Base-by-base conservation (phyloP, 2,797 vertebrate genomes). In the Poeciliopsis paucimaculata region DNA sequence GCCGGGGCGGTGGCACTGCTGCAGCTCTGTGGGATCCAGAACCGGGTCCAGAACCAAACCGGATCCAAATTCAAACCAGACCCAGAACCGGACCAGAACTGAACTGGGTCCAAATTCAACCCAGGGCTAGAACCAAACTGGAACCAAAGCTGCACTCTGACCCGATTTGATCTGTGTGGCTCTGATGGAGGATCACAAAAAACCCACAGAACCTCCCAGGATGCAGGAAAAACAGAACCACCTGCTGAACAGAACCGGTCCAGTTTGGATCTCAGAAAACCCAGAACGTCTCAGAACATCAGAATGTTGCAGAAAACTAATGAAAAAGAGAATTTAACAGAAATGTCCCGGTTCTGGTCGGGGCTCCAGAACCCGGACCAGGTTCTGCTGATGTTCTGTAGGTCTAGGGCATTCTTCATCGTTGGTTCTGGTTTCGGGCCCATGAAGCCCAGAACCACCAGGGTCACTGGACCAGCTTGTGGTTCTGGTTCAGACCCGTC, bases 41-140 rank as follows among this genome's bases (percentile, higher is more conserved):
- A 41, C 39, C 39, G 7, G 18, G 47, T 20, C 46, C 15, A 47
- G 46, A 18, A 0, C 5, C 16, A 1, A 47, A 16, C 46, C 4
- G 4, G 46, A 0, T 16, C 1, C 1, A 5, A 4, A 5, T 1
- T 4, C 15, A 1, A 47, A 16, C 46, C 1, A 1, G 15, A 1
- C 16, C 46, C 46, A 47, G 46, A 18, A 1, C 46, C 46, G 0
- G 5, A 16, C 4, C 15, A 46, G 45, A 46, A 15, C 45, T 13
- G 4, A 46, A 46, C 45, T 0, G 3, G 12, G 43, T 45, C 43
- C 41, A 12, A 11, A 45, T 2, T 11, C 43, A 12, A 12, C 12
- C 11, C 8, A 2, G 43, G 2, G 12, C 45, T 15, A 16, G 46
- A 5, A 5, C 46, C 46, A 1, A 16, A 16, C 13, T 1, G 46